Conservation (phyloP, 2,797 vertebrate genomes). For the Catamblyrhynchus diadema region DNA sequence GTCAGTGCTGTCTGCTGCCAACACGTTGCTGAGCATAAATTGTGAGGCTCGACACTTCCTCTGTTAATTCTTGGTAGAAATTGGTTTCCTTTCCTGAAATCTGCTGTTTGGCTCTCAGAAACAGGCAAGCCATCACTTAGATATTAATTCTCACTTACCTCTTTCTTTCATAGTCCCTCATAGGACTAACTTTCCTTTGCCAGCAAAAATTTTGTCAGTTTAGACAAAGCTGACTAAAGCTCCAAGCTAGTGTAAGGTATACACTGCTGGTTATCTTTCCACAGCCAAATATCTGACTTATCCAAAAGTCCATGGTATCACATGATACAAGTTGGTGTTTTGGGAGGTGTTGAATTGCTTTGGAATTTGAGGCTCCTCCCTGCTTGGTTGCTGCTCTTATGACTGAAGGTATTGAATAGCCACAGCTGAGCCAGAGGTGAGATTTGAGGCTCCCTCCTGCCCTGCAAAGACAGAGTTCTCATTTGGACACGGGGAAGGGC, state of each 20-base stretch:
- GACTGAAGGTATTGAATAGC: rapidly evolving
- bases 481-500: rapidly evolving
- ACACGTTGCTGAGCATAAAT: neutral
- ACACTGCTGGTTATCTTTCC: neutral
- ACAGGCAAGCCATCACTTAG: rapidly evolving
- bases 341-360: neutral
- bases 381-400: neutral
- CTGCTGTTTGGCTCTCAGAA: neutral
- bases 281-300: neutral
- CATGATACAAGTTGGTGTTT: neutral
- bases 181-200: neutral
- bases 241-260: neutral
- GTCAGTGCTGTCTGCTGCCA: neutral
- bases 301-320: neutral
- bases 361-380: neutral
- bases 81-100: conserved; percentile 48
- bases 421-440: neutral
- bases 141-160: neutral
- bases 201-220: neutral
- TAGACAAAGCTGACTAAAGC: neutral
- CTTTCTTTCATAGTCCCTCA: neutral
- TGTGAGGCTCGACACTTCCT: neutral
- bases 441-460: neutral
- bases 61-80: neutral
- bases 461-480: rapidly evolving